These are phyloP conservation scores for Ormia ochracea DNA, from an alignment of 2,888 invertebrate genomes.

Conservation along the genomic window DNA sequence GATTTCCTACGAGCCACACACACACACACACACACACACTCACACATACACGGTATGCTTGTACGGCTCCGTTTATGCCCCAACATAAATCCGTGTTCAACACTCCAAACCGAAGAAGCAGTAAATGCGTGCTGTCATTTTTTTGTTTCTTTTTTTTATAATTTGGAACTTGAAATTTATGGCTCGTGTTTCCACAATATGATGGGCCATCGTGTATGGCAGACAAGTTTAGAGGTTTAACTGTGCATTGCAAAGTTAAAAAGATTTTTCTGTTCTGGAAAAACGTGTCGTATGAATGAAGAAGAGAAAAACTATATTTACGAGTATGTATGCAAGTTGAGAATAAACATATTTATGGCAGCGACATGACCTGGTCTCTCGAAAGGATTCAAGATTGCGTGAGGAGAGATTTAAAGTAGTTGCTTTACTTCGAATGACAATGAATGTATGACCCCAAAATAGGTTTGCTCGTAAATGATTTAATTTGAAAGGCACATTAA, in stretches of 20 bases:
- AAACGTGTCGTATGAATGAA: slow-evolving; percentile 46
- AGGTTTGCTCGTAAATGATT: neutral
- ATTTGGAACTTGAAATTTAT: slow-evolving; percentile 67
- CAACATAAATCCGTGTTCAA: slow-evolving; percentile 72
- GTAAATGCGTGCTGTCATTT: neutral
- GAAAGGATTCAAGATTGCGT: slow-evolving; percentile 13
- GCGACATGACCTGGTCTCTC: slow-evolving; percentile 72
- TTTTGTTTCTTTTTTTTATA: slow-evolving; percentile 16
- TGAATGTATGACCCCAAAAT: neutral
- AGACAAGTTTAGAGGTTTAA: slow-evolving; percentile 62
- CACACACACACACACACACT: too few relatives aligned
- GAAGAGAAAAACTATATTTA: slow-evolving; percentile 61
- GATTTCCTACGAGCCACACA: neutral
- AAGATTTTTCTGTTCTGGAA: slow-evolving; percentile 63
- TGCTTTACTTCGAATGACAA: neutral
- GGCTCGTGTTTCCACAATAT: slow-evolving; percentile 62
- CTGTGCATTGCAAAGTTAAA: slow-evolving; percentile 54
- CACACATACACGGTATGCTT: neutral
- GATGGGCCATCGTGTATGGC: slow-evolving; percentile 31
- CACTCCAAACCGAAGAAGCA: slow-evolving; percentile 63
- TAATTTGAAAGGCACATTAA: neutral
- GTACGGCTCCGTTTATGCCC: slow-evolving; percentile 32
- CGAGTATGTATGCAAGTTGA: too few relatives aligned
- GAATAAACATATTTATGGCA: slow-evolving; percentile 71
- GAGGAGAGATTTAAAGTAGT: slow-evolving; percentile 58